Evolutionary conservation across 2,113 vertebrate genomes (phyloP), one percentile per base, ranked within the genome.

Genomic region (Pelecanoides urinatrix): DNA sequence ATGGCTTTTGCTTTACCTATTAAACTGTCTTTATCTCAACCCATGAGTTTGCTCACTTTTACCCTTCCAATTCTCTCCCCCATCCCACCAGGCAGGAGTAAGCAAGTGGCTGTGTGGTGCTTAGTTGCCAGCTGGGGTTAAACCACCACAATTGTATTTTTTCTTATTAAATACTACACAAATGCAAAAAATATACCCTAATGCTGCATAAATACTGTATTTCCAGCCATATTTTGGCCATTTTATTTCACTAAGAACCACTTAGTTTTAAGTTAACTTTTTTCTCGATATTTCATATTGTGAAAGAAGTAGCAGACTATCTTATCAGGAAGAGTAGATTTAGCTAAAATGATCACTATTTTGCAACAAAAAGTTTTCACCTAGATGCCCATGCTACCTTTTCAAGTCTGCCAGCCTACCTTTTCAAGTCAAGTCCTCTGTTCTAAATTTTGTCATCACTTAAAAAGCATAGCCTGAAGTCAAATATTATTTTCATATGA

Each of bases 401-500:
- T 77, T 66, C 22, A 77, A 61, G 32, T 86, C 30, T 9, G 8
- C 22, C 19, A 89, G 32, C 11, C 62, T 63, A 65, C 44, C 12
- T 75, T 92, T 72, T 56, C 36, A 90, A 90, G 49, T 49, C 27
- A 74, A 81, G 29, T 66, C 21, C 22, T 79, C 58, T 72, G 26
- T 59, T 93, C 16, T 55, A 73, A 77, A 83, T 70, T 53, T 62
- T 94, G n/a, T 50, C 11, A 80, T 59, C 38, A 56, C 16, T 32
- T 88, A 83, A 72, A 94, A 88, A 93, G 38, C 23, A 88, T 59
- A n/a, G 23, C 25, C 82, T 88, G 50, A 93, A 88, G 71, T 94
- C 16, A 90, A 76, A 63, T 90, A 94, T 22, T 32, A 56, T 79
- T 88, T 93, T 85, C 50, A 66, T 42, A 59, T 34, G 36, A 83